Conservation (phyloP, 2,888 invertebrate genomes). For the Leptinotarsa tumamoca region DNA sequence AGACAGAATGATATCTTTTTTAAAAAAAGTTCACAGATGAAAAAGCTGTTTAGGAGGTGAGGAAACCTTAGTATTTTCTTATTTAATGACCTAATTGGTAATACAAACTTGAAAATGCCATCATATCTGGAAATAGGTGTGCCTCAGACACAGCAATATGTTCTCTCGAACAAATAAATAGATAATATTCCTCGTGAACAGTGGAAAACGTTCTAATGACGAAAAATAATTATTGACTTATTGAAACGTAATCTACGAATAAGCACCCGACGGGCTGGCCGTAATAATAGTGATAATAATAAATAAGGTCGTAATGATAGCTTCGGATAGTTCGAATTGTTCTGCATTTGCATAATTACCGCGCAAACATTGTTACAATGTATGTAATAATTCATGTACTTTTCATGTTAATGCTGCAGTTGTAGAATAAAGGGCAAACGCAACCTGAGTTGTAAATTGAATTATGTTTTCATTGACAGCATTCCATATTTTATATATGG, state of each 20-base stretch:
- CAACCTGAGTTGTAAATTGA: background rate
- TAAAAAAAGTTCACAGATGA: too few species aligned
- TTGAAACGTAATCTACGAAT: slow-evolving; percentile 2
- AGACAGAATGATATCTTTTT: too few species aligned
- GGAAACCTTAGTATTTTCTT: background rate
- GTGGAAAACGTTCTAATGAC: background rate
- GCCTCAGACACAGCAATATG: background rate
- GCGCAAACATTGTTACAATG: background rate
- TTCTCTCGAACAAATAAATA: background rate
- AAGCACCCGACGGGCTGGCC: background rate
- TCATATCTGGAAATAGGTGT: background rate
- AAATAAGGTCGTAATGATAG: slow-evolving; percentile 26
- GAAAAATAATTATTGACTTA: background rate
- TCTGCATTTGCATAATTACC: slow-evolving; percentile 24
- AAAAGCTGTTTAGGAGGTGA: too few species aligned
- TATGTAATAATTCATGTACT: slow-evolving; percentile 7
- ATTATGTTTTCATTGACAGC: background rate
- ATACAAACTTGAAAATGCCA: background rate
- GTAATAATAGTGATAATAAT: slow-evolving; percentile 24
- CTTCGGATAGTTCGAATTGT: slow-evolving; percentile 15
- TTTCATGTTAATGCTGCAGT: slow-evolving; percentile 2
- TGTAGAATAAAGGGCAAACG: background rate
- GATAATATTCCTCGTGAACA: background rate
- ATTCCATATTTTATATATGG: too few species aligned
- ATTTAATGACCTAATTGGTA: background rate